Evolutionary conservation across 1,140 invertebrate genomes (phyloP).

Genomic region (Drosophila micromelanica): DNA sequence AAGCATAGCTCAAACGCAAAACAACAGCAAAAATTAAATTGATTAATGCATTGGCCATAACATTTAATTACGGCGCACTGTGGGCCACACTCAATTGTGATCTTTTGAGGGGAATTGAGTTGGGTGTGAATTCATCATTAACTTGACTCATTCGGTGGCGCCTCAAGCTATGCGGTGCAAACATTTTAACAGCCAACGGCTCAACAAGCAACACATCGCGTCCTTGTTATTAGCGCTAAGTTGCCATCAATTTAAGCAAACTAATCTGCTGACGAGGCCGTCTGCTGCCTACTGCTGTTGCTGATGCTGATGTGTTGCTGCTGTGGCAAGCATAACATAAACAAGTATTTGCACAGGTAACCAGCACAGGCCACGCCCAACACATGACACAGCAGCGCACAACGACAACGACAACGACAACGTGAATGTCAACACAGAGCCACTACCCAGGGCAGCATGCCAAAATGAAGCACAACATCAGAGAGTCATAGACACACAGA

Average conservation of each 20-base stretch:
- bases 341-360: conserved; percentile 72
- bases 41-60: conserved; percentile 68
- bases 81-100: conserved; percentile 25
- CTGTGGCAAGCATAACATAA: conserved; percentile 68
- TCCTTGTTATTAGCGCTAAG: conserved; percentile 75
- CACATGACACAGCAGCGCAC: conserved; percentile 19
- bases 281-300: conserved; percentile 15
- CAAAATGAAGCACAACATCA: conserved; percentile 52
- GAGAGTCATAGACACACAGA: conserved; percentile 15
- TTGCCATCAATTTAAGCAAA: conserved; percentile 82
- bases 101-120: not conserved
- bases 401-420: conserved; percentile 49
- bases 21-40: conserved; percentile 43
- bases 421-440: conserved; percentile 64
- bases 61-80: conserved; percentile 61
- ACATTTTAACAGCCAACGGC: conserved; percentile 25
- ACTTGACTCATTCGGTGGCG: conserved; percentile 24
- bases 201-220: conserved; percentile 21
- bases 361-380: conserved; percentile 56
- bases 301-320: conserved; percentile 30
- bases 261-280: conserved; percentile 64
- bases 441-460: conserved; percentile 39
- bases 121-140: conserved; percentile 43
- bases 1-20: conserved; percentile 9
- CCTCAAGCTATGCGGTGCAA: conserved; percentile 53